Percentiles rank a stretch among this genome's conserved stretches.
phyloP scores from a whole-genome alignment of 2,113 vertebrate species.

The Cnemophilus loriae region DNA sequence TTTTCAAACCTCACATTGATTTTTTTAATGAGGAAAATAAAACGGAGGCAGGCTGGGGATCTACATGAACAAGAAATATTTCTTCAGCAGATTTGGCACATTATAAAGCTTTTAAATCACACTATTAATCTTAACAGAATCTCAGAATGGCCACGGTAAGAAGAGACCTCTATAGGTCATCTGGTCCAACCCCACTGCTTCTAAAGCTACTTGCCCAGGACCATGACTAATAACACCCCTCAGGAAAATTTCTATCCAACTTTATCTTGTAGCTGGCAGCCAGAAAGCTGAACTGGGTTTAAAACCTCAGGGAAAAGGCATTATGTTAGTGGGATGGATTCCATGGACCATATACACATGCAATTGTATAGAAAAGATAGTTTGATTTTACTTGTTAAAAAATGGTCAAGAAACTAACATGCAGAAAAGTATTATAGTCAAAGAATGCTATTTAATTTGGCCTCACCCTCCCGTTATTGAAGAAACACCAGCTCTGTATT shows the following conservation, averaged over 20 bases:
- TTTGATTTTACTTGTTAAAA: not conserved
- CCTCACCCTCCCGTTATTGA: not conserved
- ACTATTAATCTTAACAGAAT: not conserved
- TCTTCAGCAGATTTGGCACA: not conserved
- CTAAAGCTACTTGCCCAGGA: rapidly evolving
- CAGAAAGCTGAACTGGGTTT: not conserved
- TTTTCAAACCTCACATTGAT: not conserved
- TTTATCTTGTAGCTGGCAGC: not conserved
- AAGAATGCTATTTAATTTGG: not conserved
- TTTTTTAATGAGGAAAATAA: not conserved
- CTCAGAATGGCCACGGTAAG: not conserved
- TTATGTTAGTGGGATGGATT: not conserved
- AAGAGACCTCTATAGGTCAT: not conserved
- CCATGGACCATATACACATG: too few relatives aligned
- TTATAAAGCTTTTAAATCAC: not conserved
- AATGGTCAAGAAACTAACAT: not conserved
- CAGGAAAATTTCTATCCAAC: not conserved
- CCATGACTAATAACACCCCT: not conserved
- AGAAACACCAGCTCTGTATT: not conserved
- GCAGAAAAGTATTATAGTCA: not conserved
- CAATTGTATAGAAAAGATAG: not conserved
- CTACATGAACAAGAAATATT: not conserved
- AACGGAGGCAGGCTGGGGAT: not conserved
- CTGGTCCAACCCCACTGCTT: not conserved
- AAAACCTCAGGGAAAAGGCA: not conserved